These are phyloP conservation scores for Sarcophaga caerulescens DNA, from an alignment of 2,888 invertebrate genomes.

Conservation along the genomic window DNA sequence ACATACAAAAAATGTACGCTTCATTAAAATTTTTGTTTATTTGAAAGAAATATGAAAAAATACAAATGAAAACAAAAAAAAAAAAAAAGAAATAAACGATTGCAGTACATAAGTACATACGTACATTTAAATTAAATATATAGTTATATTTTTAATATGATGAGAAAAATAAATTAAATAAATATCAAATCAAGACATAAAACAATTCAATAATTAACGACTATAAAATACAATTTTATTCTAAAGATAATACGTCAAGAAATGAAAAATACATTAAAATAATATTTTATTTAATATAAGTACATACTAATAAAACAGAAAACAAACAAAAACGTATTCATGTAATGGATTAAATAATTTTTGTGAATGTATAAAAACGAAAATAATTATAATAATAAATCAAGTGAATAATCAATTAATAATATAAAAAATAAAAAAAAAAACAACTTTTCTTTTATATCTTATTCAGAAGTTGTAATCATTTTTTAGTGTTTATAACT, in stretches of 20 bases:
- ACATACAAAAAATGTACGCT: constrained; percentile 33
- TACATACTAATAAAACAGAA: background rate
- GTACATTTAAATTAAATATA: constrained; percentile 19
- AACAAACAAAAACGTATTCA: constrained; percentile 45
- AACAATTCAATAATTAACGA: constrained; percentile 46
- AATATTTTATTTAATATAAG: constrained; percentile 36
- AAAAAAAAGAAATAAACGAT: constrained; percentile 27
- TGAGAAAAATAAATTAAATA: constrained; percentile 17
- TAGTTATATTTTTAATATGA: constrained; percentile 53
- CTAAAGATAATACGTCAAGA: constrained; percentile 43
- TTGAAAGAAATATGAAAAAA: constrained; percentile 29
- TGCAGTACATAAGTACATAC: constrained; percentile 20
- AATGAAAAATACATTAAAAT: constrained; percentile 40
- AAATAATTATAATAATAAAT: constrained; percentile 17
- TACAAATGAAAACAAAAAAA: constrained; percentile 18
- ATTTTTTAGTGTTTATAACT: too few species aligned
- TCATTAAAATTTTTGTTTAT: constrained; percentile 17
- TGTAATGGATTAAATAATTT: constrained; percentile 60
- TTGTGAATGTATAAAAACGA: constrained; percentile 55
- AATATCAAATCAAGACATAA: constrained; percentile 33
- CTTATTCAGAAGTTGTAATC: too few species aligned
- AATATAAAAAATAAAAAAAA: constrained; percentile 31
- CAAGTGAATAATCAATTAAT: constrained; percentile 59
- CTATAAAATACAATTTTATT: constrained; percentile 49
- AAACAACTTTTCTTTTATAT: too few species aligned